Percentiles rank a stretch among this genome's conserved stretches.
Conservation (phyloP, 2,797 vertebrate species). For the Hybognathus amarus region DNA sequence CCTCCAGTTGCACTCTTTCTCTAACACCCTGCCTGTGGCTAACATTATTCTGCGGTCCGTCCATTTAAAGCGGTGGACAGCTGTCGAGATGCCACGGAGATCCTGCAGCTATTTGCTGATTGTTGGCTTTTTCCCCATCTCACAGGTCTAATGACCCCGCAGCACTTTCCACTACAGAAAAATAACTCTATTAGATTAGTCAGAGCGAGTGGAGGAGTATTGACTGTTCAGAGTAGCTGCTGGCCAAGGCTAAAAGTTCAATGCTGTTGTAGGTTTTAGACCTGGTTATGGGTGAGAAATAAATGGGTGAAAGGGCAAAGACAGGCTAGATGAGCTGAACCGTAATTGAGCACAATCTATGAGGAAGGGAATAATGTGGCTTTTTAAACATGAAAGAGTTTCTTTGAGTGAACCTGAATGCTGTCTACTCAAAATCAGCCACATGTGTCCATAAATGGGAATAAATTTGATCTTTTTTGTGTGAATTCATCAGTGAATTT, state of each 20-base stretch:
- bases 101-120: constrained; percentile 51
- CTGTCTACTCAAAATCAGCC: background rate
- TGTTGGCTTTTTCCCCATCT: constrained; percentile 51
- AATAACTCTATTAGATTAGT: constrained; percentile 36
- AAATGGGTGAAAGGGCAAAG: background rate
- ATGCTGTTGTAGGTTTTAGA: constrained; percentile 27
- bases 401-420: background rate
- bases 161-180: constrained; percentile 22
- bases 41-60: constrained; percentile 17
- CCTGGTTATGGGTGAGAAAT: constrained; percentile 5
- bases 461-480: background rate
- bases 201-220: constrained; percentile 28
- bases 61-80: constrained; percentile 48
- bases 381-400: constrained; percentile 19
- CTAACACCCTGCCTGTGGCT: constrained; percentile 12
- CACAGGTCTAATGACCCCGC: constrained; percentile 42
- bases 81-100: constrained; percentile 45
- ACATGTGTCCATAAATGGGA: background rate
- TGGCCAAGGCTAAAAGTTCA: constrained; percentile 46
- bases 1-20: constrained; percentile 5
- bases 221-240: constrained; percentile 29
- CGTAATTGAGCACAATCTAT: constrained; percentile 17
- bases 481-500: background rate
- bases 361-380: background rate
- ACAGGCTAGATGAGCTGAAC: constrained; percentile 5